Percentiles rank a stretch among this genome's conserved stretches.
Evolutionary conservation across 1,140 invertebrate species (phyloP).

Genomic region (Aphis craccivora): DNA sequence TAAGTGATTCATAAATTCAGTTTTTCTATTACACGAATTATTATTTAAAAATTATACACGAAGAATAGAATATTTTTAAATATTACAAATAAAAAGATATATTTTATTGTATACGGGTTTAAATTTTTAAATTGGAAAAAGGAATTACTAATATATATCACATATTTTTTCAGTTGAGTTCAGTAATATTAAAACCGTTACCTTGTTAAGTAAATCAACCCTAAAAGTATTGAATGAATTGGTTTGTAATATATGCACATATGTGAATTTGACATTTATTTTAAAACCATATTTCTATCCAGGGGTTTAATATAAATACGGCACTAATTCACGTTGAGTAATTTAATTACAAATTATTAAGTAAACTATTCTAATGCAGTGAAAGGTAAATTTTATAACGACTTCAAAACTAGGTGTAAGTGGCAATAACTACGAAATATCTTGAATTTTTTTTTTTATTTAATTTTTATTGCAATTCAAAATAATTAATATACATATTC

Average conservation of each 20-base stretch:
- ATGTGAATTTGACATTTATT: constrained; percentile 21
- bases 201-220: neutral
- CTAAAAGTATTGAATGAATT: neutral
- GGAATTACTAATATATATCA: neutral
- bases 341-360: constrained; percentile 19
- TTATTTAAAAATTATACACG: neutral
- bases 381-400: neutral
- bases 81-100: neutral
- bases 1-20: neutral
- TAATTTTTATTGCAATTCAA: neutral
- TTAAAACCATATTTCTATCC: constrained; percentile 1
- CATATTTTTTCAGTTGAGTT: neutral
- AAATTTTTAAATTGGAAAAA: neutral
- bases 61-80: neutral
- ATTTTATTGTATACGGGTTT: neutral
- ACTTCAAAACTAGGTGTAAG: neutral
- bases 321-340: neutral
- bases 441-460: neutral
- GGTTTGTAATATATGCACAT: neutral
- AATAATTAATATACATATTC: neutral
- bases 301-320: constrained; percentile 9
- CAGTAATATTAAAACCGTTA: neutral
- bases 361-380: neutral
- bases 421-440: neutral
- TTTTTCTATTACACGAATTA: neutral